Evolutionary conservation across 2,113 vertebrate genomes (phyloP).

Genomic region (Pungitius pungitius): DNA sequence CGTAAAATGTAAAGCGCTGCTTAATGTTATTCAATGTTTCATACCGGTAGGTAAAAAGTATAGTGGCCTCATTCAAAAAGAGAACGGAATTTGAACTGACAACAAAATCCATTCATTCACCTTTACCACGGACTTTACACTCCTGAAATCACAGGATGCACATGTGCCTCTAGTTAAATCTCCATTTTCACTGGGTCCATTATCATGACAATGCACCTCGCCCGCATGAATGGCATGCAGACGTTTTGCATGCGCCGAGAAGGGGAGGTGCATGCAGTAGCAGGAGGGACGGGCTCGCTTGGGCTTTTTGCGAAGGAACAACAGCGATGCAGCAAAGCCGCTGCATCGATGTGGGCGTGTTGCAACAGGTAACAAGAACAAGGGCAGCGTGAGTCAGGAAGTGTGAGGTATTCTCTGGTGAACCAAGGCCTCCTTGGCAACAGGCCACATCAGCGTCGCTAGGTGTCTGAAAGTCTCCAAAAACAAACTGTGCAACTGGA

Average conservation of each 20-base stretch:
- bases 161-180: slow-evolving; percentile 22
- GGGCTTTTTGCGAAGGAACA: neutral
- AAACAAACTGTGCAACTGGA: slow-evolving; percentile 14
- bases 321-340: neutral
- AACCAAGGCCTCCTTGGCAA: slow-evolving; percentile 5
- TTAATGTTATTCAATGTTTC: neutral
- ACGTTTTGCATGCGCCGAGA: slow-evolving; percentile 18
- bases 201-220: slow-evolving; percentile 48
- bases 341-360: neutral
- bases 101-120: slow-evolving; percentile 16
- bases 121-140: neutral
- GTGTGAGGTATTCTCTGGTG: slow-evolving; percentile 3
- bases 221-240: slow-evolving; percentile 21
- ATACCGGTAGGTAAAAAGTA: neutral
- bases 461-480: neutral
- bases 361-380: neutral
- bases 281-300: neutral
- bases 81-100: neutral
- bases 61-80: neutral
- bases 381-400: neutral
- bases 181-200: slow-evolving; percentile 15
- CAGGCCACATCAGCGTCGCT: neutral
- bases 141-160: neutral
- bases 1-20: neutral
- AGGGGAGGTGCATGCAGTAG: slow-evolving; percentile 22